A percentile compares a stretch with the other conserved stretches of the same genome.
Conservation (phyloP, 2,888 invertebrate genomes). For the Agrochola lychnidis region DNA sequence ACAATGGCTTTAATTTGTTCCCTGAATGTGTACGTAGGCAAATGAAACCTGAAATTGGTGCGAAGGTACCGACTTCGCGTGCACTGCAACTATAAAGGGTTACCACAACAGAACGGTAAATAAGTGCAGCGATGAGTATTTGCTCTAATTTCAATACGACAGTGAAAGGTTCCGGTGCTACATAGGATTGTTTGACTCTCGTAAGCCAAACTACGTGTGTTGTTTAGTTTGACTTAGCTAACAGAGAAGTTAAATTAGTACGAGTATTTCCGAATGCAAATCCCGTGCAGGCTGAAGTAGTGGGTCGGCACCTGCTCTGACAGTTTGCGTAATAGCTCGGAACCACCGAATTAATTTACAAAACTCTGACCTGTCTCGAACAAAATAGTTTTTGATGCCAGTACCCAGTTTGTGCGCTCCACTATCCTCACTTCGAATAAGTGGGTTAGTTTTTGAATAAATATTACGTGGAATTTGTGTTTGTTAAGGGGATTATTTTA, state of each 20-base stretch:
- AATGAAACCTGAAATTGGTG: constrained; percentile 82
- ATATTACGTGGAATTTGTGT: constrained; percentile 68
- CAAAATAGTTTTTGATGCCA: constrained; percentile 84
- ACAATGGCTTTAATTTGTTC: constrained; percentile 89
- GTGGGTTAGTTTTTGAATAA: constrained; percentile 70
- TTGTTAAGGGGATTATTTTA: constrained; percentile 68
- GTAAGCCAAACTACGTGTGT: constrained; percentile 71
- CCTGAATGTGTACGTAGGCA: constrained; percentile 81
- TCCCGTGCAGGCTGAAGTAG: constrained; percentile 78
- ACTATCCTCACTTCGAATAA: constrained; percentile 68
- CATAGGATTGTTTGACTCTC: constrained; percentile 70
- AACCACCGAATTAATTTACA: constrained; percentile 89
- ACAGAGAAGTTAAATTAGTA: constrained; percentile 88
- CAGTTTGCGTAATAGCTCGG: constrained; percentile 88
- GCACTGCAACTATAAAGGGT: constrained; percentile 56
- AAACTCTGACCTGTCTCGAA: constrained; percentile 85
- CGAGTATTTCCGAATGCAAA: constrained; percentile 87
- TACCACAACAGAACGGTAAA: constrained; percentile 64
- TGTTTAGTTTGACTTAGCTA: constrained; percentile 84
- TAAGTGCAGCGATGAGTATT: constrained; percentile 53
- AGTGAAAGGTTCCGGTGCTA: constrained; percentile 47
- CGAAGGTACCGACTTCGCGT: constrained; percentile 58
- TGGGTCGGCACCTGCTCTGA: constrained; percentile 87
- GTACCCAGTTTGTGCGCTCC: constrained; percentile 71
- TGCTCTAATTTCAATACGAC: constrained; percentile 62